Evolutionary conservation across 2,797 vertebrate genomes (phyloP).

Genomic region (Jordanella pulchra): DNA sequence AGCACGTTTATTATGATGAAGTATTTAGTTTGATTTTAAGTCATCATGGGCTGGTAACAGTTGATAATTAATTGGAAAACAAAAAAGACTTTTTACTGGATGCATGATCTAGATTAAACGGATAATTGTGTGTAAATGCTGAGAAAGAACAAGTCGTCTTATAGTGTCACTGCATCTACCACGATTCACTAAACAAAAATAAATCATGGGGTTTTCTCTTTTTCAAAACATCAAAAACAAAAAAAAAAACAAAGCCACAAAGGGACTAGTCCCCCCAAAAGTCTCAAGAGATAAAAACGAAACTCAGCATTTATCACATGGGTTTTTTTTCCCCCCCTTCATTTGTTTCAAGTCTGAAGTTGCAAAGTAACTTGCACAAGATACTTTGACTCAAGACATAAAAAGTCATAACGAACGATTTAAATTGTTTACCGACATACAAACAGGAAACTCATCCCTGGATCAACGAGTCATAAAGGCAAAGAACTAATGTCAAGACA

Average conservation of each 20-base stretch:
- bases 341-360: background rate
- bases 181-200: background rate
- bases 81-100: background rate
- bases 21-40: slow-evolving; percentile 4
- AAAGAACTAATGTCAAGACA: background rate
- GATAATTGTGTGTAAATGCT: background rate
- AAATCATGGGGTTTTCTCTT: background rate
- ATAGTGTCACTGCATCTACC: background rate
- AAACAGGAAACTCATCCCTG: slow-evolving; percentile 1
- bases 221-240: background rate
- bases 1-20: background rate
- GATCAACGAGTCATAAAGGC: slow-evolving; percentile 1
- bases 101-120: slow-evolving; percentile 10
- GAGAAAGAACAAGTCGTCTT: background rate
- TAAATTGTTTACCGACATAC: slow-evolving; percentile 7
- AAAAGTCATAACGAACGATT: slow-evolving; percentile 17
- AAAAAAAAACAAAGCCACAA: background rate
- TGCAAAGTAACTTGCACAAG: background rate
- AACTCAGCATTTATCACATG: background rate
- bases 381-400: slow-evolving; percentile 14
- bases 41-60: slow-evolving; percentile 5
- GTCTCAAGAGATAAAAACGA: background rate
- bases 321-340: background rate
- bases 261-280: background rate
- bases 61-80: background rate